Evolutionary conservation across 2,797 vertebrate genomes (phyloP), one percentile per base, ranked within the genome.

Genomic region (Sebastes nivosus): DNA sequence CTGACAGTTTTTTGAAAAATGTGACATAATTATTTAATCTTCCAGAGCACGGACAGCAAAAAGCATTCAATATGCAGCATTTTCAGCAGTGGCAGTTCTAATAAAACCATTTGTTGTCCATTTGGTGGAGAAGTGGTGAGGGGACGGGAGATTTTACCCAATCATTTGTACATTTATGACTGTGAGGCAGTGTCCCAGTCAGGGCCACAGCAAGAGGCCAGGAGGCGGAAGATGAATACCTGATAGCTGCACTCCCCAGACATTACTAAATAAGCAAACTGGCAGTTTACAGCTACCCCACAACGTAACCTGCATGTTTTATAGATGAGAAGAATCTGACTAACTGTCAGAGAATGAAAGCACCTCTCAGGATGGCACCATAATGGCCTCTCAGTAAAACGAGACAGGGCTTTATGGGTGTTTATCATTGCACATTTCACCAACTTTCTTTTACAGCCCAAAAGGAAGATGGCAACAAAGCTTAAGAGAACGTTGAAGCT

Each of bases 241-340:
- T 91, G 89, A 95, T 94, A 76, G 92, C 79, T 88, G 32, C 80
- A 84, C 89, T 95, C 92, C 93, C 88, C 73, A 91, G 94, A 94
- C 92, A 89, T 94, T 92, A 89, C 92, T 93, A 94, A 96, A 96
- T 89, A 92, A 93, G 88, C 92, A 91, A 94, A 95, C 90, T 89
- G 90, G 87, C 93, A 93, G 92, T 95, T 95, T 95, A 95, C 91
- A 90, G 90, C 89, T 87, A 89, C 88, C 87, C 89, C 91, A 90
- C 85, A 92, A 90, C 58, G 72, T 91, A 93, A 90, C 89, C 88
- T 92, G 84, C 88, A 94, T 95, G 93, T 95, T 95, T 95, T 94
- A 95, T 95, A 93, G 92, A 95, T 95, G 93, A 94, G 93, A 80
- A 84, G 85, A 92, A 89, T 84, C 91, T 90, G 88, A 81, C 91